Base-by-base conservation (phyloP, 1,140 invertebrate species). In the Tetranychus cinnabarinus region DNA sequence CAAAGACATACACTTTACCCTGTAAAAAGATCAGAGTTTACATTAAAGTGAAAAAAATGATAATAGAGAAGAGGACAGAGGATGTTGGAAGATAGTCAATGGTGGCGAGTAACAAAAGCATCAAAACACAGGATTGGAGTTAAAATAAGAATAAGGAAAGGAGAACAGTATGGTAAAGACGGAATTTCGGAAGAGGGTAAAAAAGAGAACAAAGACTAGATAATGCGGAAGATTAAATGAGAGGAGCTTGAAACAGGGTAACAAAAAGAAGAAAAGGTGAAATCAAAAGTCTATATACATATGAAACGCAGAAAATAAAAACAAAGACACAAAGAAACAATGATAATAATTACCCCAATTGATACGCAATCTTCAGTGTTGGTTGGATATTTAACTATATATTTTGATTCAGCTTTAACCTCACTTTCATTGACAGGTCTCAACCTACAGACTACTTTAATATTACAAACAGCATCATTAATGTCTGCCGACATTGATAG, bases 1-100 rank as follows among this genome's bases (percentile, higher is more conserved):
- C 92, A 77, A 95, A 99, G 63, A 95, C 78, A 77, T 96, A 98
- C 59, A 92, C 84, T 82, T 97, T 98, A 50, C 91, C 91, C 95
- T 97, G 76, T 23, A 84, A 67, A 59, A 64, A 64, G 59, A 7
- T 23, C 0, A 31, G 12, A 31, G 8, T 23, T 23, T 23, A 23
- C 23, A 23, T 52, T 33, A 52, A 23, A 52, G 8, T n/a, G 23
- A 33, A n/a, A 2, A 13, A 33, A 52, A 52, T 8, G 31, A 6
- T 31, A n/a, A 52, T 52, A 8, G 3, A 52, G 8, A 52, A 7
- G 23, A 13, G 31, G 50, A 52, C 15, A 52, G 31, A 52, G n/a
- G 7, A 31, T 13, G 31, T n/a, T 13, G 8, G 23, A 52, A 52
- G 50, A 7, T 52, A 52, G 39, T 42, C 39, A 23, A 23, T 23